Evolutionary conservation across 2,888 invertebrate species (phyloP), one percentile per base, ranked within the genome.

Genomic region (Coenonympha glycerion): DNA sequence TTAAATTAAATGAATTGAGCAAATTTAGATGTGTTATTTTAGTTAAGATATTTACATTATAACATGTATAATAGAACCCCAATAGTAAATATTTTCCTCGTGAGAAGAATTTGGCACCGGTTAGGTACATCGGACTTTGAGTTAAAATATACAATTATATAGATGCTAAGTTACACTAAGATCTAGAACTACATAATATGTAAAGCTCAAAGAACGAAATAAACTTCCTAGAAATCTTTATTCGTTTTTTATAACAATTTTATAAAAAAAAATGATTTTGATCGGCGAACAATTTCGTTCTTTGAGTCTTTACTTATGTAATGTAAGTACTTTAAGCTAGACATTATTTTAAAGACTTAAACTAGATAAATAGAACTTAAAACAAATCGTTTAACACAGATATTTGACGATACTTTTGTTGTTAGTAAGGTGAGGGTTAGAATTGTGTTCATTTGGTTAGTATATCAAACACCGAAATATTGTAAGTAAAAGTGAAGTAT

Each of bases 111-210:
- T 82, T 82, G 82, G 84, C 84, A 79, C 82, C 84, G 66, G 59
- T 77, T 78, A 84, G 85, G 85, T 84, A 84, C 84, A 75, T 73
- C 63, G 74, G 81, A 79, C 78, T 76, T 73, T 61, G 50, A 51
- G 58, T 66, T 62, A 60, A 67, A 79, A 66, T 58, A 58, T 70
- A 71, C 62, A 63, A 55, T n/a, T 58, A 61, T 61, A 54, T 47
- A 34, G 50, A 46, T n/a, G n/a, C 31, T 54, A 55, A 48, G 16
- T 11, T 52, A 46, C 22, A 28, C 18, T 39, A 28, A 28, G 24
- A 41, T 22, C 16, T 24, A 26, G 6, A 6, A n/a, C n/a, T n/a
- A n/a, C n/a, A n/a, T n/a, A n/a, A n/a, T n/a, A n/a, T n/a, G n/a
- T n/a, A n/a, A n/a, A n/a, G n/a, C n/a, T n/a, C n/a, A n/a, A n/a